Percentiles rank a stretch among this genome's conserved stretches.
These are phyloP conservation scores for Diogma glabrata DNA, from an alignment of 2,888 invertebrate species.

Conservation along the genomic window DNA sequence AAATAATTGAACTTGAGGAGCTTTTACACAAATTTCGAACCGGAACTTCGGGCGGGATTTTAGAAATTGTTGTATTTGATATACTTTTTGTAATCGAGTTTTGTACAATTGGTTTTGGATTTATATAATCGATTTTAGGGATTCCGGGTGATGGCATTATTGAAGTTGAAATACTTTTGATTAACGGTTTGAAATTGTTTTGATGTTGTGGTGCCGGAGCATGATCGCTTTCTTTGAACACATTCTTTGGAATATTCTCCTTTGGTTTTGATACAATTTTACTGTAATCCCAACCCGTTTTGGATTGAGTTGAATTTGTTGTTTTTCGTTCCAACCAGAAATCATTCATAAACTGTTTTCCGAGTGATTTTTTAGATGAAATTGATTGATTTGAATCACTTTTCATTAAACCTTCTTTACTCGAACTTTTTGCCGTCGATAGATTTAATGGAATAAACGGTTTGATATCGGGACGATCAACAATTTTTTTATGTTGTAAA, in stretches of 20 bases:
- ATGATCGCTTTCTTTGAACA: background rate
- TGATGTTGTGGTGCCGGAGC: too few relatives aligned
- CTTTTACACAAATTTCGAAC: slow-evolving; percentile 20
- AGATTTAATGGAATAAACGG: slow-evolving; percentile 17
- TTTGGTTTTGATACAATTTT: slow-evolving; percentile 27
- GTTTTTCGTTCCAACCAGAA: slow-evolving; percentile 35
- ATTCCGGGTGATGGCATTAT: slow-evolving; percentile 27
- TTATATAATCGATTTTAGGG: background rate
- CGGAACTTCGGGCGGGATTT: background rate
- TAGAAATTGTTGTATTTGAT: background rate
- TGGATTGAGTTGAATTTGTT: slow-evolving; percentile 21
- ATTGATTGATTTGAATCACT: slow-evolving; percentile 22
- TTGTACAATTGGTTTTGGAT: slow-evolving; percentile 19
- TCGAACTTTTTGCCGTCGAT: background rate
- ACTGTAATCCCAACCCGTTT: slow-evolving; percentile 32
- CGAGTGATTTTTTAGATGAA: slow-evolving; percentile 22
- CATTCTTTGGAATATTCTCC: background rate
- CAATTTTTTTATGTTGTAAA: slow-evolving; percentile 21
- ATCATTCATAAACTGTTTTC: slow-evolving; percentile 34
- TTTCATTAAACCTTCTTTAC: slow-evolving; percentile 18
- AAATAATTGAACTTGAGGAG: slow-evolving; percentile 28
- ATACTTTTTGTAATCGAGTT: slow-evolving; percentile 2
- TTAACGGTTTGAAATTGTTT: slow-evolving; percentile 23
- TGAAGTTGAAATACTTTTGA: slow-evolving; percentile 33
- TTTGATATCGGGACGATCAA: slow-evolving; percentile 18